Base-by-base conservation (phyloP, 92 coral and sea anemone genomes). In the Phenganax subtilis region DNA sequence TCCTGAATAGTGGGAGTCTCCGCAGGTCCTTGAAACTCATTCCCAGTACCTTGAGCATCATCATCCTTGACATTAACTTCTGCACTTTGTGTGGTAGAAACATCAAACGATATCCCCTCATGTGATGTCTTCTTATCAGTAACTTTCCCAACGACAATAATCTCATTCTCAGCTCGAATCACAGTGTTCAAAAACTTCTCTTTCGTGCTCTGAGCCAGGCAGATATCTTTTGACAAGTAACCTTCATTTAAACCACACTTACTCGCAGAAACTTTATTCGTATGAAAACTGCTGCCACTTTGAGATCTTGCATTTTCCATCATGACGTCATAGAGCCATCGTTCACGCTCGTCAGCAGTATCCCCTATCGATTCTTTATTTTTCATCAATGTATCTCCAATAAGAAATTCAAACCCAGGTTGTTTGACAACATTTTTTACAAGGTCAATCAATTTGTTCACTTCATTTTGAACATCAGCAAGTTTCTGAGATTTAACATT, bases 321-420 rank as follows among this genome's bases (percentile, higher is more conserved):
- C 58, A 79, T 31, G 58, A 65, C 55, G 61, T 79, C 83, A 52
- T 76, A 76, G 53, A 76, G 67, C 71, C 54, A 76, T 27, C 81
- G 69, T n/a, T 76, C 70, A 47, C 54, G 53, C 9, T 76, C 61
- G 30, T 64, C 81, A 57, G 64, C 59, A 25, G 69, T 58, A 30
- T 64, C 61, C 37, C 44, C 72, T 73, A 51, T 47, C 58, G 81
- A 9, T 11, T 60, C 60, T 37, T 77, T 77, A 56, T 12, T 62
- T 11, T 62, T 60, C 11, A 52, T 2, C 57, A 15, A 25, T 8
- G 44, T 30, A 30, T 44, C 65, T 20, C 55, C 62, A 7, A 73
- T 79, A 1, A 79, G 54, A 73, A 44, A 79, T 64, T 79, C 83
- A 64, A 79, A 79, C 10, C 83, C 83, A 1, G 73, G 83, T 64